phyloP scores from a whole-genome alignment of 2,797 vertebrate species.

The Oophaga sylvatica region DNA sequence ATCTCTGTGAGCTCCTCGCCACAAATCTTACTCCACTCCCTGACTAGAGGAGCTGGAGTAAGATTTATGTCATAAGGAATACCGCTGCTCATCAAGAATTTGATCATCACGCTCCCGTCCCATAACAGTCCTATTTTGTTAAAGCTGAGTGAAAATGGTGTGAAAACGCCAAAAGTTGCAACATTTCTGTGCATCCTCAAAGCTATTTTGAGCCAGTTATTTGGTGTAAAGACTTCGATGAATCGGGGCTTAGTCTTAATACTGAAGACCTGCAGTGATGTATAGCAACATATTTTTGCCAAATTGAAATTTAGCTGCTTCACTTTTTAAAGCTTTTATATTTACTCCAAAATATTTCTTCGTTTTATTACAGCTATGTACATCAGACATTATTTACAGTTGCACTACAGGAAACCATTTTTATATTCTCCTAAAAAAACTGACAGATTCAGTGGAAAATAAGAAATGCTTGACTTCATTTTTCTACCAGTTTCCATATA shows the following conservation, averaged over 20 bases:
- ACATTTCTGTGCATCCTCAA: too few species aligned
- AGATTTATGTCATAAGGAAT: too few species aligned
- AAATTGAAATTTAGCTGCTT: background rate
- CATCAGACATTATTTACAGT: background rate
- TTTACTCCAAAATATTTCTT: background rate
- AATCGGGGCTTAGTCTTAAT: background rate
- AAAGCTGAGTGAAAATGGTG: too few species aligned
- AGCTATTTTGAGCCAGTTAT: too few species aligned
- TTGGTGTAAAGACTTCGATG: too few species aligned
- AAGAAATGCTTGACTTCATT: slow-evolving; percentile 35
- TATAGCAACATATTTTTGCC: background rate
- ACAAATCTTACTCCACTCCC: too few species aligned
- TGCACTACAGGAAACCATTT: background rate
- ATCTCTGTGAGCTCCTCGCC: too few species aligned
- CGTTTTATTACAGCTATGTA: background rate
- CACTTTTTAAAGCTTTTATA: background rate
- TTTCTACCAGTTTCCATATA: slow-evolving; percentile 31
- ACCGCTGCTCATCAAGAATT: too few species aligned
- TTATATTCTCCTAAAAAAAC: slow-evolving; percentile 27
- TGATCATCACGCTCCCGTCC: too few species aligned
- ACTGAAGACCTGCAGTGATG: background rate
- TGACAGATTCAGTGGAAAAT: slow-evolving; percentile 17
- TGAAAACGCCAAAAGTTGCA: too few species aligned
- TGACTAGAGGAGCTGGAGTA: too few species aligned
- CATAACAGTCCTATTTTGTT: too few species aligned